A percentile compares a stretch with the other conserved stretches of the same genome.
Conservation (phyloP, 2,797 vertebrate species). For the Paramormyrops hopkinsi region DNA sequence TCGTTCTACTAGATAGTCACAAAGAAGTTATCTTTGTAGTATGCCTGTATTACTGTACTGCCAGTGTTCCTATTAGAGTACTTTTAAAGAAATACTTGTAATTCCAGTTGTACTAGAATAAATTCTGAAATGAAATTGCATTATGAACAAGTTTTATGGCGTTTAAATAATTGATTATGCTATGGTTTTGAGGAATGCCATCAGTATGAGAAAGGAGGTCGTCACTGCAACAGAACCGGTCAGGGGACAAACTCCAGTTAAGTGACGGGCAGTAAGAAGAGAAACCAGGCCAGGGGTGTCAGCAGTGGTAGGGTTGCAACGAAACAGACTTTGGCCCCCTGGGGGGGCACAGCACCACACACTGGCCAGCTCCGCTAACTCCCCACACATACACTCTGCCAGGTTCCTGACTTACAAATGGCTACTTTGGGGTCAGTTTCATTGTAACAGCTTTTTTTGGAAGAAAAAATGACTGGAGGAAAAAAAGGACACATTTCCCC, state of each 20-base stretch:
- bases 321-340: neutral
- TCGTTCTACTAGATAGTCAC: neutral
- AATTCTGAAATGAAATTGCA: neutral
- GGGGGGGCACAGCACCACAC: neutral
- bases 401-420: constrained; percentile 68
- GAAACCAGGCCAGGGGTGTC: neutral
- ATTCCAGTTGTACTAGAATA: neutral
- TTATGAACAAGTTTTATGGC: neutral
- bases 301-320: neutral
- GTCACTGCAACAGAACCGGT: neutral
- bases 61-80: neutral
- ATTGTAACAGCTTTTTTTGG: constrained; percentile 56
- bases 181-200: neutral
- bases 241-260: neutral
- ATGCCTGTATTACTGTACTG: neutral
- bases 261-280: neutral
- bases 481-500: constrained; percentile 68
- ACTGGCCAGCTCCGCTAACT: neutral
- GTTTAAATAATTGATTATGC: neutral
- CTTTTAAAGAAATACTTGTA: neutral
- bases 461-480: neutral
- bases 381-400: constrained; percentile 48
- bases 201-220: neutral
- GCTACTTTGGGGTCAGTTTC: constrained; percentile 59
- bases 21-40: neutral